Conservation (phyloP, 92 coral and sea anemone genomes). For the Metridium senile region DNA sequence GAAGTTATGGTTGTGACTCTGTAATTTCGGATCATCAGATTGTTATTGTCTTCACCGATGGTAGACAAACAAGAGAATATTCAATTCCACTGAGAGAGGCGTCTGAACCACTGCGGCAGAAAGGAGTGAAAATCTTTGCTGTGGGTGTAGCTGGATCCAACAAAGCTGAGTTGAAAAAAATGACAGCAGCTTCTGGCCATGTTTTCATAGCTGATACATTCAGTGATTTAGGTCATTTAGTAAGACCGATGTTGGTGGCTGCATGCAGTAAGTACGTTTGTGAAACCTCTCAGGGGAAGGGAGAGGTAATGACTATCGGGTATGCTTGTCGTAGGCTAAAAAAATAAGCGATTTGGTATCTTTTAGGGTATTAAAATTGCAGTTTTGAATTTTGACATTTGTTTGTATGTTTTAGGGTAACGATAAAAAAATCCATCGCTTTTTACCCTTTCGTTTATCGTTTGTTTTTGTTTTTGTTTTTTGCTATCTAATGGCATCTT, state of each 20-base stretch:
- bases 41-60: constrained; percentile 45
- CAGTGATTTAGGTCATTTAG: not conserved
- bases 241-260: not conserved
- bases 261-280: constrained; percentile 24
- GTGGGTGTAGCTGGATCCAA: constrained; percentile 6
- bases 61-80: constrained; percentile 26
- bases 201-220: constrained; percentile 18
- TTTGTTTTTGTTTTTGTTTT: no score
- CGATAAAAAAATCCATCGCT: no score
- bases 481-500: no score
- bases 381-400: no score
- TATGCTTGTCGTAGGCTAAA: no score
- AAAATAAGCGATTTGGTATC: no score
- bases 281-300: no score
- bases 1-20: not conserved
- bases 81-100: constrained; percentile 4
- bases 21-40: not conserved
- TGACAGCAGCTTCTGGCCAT: constrained; percentile 1
- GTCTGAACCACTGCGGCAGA: constrained; percentile 14
- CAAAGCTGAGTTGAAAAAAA: not conserved
- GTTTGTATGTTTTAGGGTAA: no score
- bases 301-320: no score
- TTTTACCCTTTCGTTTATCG: no score
- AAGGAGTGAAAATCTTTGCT: constrained; percentile 9
- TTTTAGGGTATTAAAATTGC: no score